Evolutionary conservation across 2,888 invertebrate species (phyloP).

Genomic region (Eupelmus urozonus): DNA sequence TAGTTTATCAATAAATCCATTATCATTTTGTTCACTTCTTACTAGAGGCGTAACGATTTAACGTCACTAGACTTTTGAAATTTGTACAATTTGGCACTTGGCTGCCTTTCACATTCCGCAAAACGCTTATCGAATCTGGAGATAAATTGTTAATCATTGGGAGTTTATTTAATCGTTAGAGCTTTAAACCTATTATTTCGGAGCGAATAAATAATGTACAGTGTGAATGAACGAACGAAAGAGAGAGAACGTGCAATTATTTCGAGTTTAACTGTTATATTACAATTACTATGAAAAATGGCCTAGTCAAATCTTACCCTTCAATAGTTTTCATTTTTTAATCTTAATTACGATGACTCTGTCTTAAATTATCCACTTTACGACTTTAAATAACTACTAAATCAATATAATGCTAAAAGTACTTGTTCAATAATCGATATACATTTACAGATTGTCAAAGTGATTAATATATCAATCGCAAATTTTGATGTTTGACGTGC

Average conservation of each 20-base stretch:
- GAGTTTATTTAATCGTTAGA: conserved; percentile 47
- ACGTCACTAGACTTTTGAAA: conserved; percentile 12
- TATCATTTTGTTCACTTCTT: no score
- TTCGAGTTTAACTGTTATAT: conserved; percentile 29
- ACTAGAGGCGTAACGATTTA: no score
- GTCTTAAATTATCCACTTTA: conserved; percentile 21
- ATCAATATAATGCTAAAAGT: conserved; percentile 11
- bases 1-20: no score
- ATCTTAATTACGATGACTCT: not conserved
- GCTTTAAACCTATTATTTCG: conserved; percentile 45
- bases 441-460: conserved; percentile 24
- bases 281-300: conserved; percentile 35
- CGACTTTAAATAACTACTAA: conserved; percentile 22
- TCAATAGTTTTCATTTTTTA: conserved; percentile 16
- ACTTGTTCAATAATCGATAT: conserved; percentile 36
- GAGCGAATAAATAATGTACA: not conserved
- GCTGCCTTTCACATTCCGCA: conserved; percentile 53
- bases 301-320: conserved; percentile 32
- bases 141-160: conserved; percentile 22
- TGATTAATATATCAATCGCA: conserved; percentile 9
- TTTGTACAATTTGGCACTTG: conserved; percentile 55
- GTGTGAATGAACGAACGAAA: conserved; percentile 18
- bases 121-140: conserved; percentile 25
- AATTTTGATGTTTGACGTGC: conserved; percentile 46
- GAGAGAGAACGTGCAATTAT: conserved; percentile 40